These are phyloP conservation scores for Nephotettix cincticeps DNA, from an alignment of 1,140 invertebrate species.

Conservation along the genomic window DNA sequence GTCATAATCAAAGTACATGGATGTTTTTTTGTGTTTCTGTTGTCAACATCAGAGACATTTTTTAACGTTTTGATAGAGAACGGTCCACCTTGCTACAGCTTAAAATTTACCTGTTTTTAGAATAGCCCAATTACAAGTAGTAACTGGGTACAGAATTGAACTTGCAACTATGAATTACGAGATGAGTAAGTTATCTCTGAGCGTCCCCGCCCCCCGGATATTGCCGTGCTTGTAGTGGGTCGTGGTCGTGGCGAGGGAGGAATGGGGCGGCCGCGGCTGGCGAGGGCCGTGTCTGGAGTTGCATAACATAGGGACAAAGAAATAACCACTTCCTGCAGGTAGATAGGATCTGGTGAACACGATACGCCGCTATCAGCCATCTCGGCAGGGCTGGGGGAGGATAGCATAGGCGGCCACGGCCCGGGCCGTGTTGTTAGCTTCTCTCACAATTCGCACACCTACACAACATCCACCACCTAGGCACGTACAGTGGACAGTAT, in stretches of 20 bases:
- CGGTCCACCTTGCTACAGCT: no score
- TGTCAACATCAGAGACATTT: no score
- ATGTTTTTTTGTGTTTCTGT: no score
- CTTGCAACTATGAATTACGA: no score
- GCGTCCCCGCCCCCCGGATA: no score
- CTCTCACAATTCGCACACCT: slow-evolving; percentile 1
- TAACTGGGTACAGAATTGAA: no score
- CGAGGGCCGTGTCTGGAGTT: not conserved
- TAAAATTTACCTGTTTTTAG: no score
- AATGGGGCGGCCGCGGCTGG: not conserved
- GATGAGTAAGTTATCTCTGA: no score
- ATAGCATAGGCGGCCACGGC: no score
- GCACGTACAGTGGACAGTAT: not conserved
- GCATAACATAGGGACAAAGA: not conserved
- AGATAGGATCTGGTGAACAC: slow-evolving; percentile 3
- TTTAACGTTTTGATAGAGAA: no score
- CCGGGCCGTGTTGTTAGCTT: not conserved
- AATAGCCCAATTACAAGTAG: no score
- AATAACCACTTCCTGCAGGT: slow-evolving; percentile 7
- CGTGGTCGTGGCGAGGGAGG: not conserved
- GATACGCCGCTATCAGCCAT: not conserved
- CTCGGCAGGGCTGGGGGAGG: not conserved
- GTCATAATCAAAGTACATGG: no score
- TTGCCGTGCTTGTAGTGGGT: not conserved
- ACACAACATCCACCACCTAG: not conserved